phyloP scores from a whole-genome alignment of 2,888 invertebrate species.

The Leucophenga maculata region DNA sequence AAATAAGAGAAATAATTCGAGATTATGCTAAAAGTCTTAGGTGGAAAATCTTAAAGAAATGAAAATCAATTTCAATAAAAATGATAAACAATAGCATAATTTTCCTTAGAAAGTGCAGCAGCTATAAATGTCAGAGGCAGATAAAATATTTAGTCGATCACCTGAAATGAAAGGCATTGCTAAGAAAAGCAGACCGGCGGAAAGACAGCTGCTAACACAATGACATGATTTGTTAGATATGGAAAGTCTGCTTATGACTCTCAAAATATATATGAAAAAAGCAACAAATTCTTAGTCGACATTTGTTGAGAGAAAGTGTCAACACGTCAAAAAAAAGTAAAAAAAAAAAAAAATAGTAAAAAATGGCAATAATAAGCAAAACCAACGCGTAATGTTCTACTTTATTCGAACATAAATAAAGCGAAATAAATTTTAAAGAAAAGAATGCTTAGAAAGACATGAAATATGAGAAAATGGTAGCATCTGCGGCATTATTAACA shows the following conservation, averaged over 20 bases:
- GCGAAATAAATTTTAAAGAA: not conserved
- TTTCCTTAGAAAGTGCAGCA: too few species aligned
- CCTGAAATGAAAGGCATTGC: not conserved
- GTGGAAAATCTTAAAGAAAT: not conserved
- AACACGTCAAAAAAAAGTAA: conserved; percentile 2
- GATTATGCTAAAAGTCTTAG: not conserved
- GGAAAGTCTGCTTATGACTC: too few species aligned
- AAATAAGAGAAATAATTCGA: not conserved
- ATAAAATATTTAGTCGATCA: not conserved
- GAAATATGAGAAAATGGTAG: too few species aligned
- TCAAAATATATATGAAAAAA: not conserved
- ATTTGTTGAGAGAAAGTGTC: conserved; percentile 42
- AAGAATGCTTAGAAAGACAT: not conserved
- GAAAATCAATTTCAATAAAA: not conserved
- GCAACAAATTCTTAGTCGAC: conserved; percentile 31
- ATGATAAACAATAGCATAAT: not conserved
- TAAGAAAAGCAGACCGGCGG: too few species aligned
- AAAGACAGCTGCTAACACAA: not conserved
- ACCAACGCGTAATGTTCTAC: conserved; percentile 11
- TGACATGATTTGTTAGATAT: conserved; percentile 2
- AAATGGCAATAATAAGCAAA: conserved; percentile 11
- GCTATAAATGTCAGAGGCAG: not conserved
- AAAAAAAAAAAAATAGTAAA: not conserved
- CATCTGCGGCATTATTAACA: conserved; percentile 2
- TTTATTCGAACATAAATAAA: conserved; percentile 10